Conservation (phyloP, 2,888 invertebrate species). For the Acanthosepion lycidas region DNA sequence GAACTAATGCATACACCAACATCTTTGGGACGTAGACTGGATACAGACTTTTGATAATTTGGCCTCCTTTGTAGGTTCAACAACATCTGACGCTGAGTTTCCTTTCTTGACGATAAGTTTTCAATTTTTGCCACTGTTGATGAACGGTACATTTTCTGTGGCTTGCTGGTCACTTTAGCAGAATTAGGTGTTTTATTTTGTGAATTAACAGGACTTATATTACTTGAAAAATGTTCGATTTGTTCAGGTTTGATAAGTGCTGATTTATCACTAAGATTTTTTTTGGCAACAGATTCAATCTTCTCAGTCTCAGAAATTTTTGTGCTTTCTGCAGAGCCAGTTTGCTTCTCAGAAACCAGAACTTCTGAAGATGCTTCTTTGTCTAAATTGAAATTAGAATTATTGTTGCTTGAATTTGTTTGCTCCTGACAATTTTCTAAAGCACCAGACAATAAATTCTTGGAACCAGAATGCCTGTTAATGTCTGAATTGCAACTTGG, state of each 20-base stretch:
- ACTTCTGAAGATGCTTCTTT: background rate
- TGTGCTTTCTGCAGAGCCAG: background rate
- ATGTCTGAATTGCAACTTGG: background rate
- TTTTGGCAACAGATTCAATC: background rate
- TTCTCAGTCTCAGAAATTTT: background rate
- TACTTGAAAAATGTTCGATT: background rate
- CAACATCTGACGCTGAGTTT: background rate
- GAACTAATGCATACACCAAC: background rate
- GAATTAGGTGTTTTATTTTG: background rate
- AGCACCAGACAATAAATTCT: background rate
- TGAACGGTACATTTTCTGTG: background rate
- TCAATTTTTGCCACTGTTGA: background rate
- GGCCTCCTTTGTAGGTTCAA: background rate
- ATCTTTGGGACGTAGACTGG: background rate
- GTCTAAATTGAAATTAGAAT: background rate
- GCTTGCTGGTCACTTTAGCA: background rate
- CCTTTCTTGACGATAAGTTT: background rate
- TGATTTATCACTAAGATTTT: background rate
- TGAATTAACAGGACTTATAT: background rate
- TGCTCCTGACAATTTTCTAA: background rate
- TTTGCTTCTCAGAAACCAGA: background rate
- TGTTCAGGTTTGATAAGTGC: background rate
- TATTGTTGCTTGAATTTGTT: background rate
- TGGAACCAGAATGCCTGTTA: background rate
- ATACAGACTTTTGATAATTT: background rate